Evolutionary conservation across 2,888 invertebrate species (phyloP), one percentile per base, ranked within the genome.

Genomic region (Drosophila picticornis): DNA sequence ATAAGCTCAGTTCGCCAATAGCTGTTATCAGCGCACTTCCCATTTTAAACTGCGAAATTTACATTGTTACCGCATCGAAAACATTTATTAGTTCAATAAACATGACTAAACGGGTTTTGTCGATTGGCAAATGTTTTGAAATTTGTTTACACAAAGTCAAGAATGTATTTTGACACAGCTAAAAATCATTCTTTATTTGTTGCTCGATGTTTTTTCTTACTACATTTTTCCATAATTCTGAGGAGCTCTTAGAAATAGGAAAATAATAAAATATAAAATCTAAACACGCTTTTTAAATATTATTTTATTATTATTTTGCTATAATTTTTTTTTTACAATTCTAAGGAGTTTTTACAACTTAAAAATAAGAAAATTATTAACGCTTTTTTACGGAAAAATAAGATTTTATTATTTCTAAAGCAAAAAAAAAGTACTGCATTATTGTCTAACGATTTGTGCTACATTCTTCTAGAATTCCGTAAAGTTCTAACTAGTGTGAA

Each of bases 171-270:
- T 11, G 10, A n/a, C n/a, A 5, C 40, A 11, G 10, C 10, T n/a
- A 10, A n/a, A n/a, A 10, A 40, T 2, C 2, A n/a, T 10, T n/a
- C 11, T 46, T 9, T 4, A 22, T 40, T 10, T n/a, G 19, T 19
- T 36, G 6, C 16, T 2, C 16, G 16, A 6, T 19, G 3, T 40
- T 40, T n/a, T 2, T 32, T 34, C 13, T 40, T 40, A n/a, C n/a
- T 1, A n/a, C 4, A 4, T 4, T n/a, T 40, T n/a, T 4, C 10
- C n/a, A 40, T 0, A n/a, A 4, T 0, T 43, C 22, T 1, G 6
- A 7, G 6, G 1, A 43, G 13, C n/a, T n/a, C 1, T n/a, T 1
- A n/a, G 19, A n/a, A 38, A 38, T 13, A 34, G 13, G 1, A 34
- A 34, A 9, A 9, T 7, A 2, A 16, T 9, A 0, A 38, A 19